These are phyloP conservation scores for Dascyllus trimaculatus DNA, from an alignment of 2,113 vertebrate species.

Conservation along the genomic window DNA sequence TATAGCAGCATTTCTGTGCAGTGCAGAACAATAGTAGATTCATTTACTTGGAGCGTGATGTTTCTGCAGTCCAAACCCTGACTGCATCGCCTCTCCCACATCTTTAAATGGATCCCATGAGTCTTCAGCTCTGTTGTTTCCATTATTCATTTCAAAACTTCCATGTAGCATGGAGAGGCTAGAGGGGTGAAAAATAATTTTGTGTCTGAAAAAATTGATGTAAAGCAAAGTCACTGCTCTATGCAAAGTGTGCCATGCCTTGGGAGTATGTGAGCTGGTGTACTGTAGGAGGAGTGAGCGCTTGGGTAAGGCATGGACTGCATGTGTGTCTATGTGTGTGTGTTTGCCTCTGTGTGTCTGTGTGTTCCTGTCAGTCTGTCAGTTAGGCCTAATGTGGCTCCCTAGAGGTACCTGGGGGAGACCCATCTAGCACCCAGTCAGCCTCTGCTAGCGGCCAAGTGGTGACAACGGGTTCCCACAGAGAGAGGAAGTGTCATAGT, in stretches of 20 bases:
- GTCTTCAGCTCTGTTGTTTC: slow-evolving; percentile 83
- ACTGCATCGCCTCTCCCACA: slow-evolving; percentile 79
- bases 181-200: slow-evolving; percentile 84
- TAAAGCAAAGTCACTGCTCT: slow-evolving; percentile 82
- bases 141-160: slow-evolving; percentile 87
- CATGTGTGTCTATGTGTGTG: slow-evolving; percentile 38
- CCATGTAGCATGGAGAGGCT: slow-evolving; percentile 77
- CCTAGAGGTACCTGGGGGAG: slow-evolving; percentile 87
- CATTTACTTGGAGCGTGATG: slow-evolving; percentile 69
- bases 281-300: slow-evolving; percentile 72
- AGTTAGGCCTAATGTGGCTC: slow-evolving; percentile 83
- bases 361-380: slow-evolving; percentile 85
- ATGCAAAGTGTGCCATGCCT: slow-evolving; percentile 81
- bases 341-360: slow-evolving; percentile 31
- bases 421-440: slow-evolving; percentile 83
- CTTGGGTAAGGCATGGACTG: slow-evolving; percentile 40
- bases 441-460: slow-evolving; percentile 81
- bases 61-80: slow-evolving; percentile 69
- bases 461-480: slow-evolving; percentile 84
- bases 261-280: slow-evolving; percentile 75
- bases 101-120: slow-evolving; percentile 85
- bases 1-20: slow-evolving; percentile 38
- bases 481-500: slow-evolving; percentile 86
- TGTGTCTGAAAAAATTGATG: slow-evolving; percentile 77
- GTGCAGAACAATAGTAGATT: slow-evolving; percentile 67